phyloP scores from a whole-genome alignment of 2,888 invertebrate genomes.

The Doris montereyensis region DNA sequence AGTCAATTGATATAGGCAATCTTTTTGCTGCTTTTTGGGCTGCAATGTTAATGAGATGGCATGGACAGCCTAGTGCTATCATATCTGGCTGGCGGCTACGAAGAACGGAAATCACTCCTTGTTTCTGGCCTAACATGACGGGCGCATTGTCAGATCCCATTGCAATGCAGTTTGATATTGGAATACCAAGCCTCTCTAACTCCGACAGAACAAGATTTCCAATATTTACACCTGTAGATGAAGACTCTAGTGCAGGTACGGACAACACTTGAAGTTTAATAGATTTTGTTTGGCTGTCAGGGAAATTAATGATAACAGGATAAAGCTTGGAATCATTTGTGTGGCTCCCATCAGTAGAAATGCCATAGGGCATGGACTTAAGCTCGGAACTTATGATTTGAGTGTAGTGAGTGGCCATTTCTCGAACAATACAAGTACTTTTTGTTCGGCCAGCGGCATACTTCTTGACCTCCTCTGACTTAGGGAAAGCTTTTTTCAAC shows the following conservation, averaged over 20 bases:
- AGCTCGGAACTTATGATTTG: background rate
- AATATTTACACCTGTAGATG: conserved; percentile 21
- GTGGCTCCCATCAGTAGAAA: background rate
- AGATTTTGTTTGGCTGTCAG: background rate
- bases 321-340: conserved; percentile 16
- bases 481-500: conserved; percentile 14
- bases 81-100: background rate
- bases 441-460: conserved; percentile 14
- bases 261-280: conserved; percentile 2
- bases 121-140: conserved; percentile 14
- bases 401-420: background rate
- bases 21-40: background rate
- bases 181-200: background rate
- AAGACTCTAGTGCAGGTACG: background rate
- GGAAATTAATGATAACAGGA: background rate
- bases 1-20: background rate
- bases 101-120: background rate
- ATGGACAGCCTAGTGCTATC: conserved; percentile 1
- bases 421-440: conserved; percentile 9
- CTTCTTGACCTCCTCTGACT: conserved; percentile 20
- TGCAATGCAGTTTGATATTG: conserved; percentile 6
- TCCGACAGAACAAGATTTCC: conserved; percentile 4
- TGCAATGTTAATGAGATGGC: conserved; percentile 21
- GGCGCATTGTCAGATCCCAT: conserved; percentile 13
- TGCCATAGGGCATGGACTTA: background rate